Evolutionary conservation across 2,888 invertebrate species (phyloP).

Genomic region (Mycogona germanica): DNA sequence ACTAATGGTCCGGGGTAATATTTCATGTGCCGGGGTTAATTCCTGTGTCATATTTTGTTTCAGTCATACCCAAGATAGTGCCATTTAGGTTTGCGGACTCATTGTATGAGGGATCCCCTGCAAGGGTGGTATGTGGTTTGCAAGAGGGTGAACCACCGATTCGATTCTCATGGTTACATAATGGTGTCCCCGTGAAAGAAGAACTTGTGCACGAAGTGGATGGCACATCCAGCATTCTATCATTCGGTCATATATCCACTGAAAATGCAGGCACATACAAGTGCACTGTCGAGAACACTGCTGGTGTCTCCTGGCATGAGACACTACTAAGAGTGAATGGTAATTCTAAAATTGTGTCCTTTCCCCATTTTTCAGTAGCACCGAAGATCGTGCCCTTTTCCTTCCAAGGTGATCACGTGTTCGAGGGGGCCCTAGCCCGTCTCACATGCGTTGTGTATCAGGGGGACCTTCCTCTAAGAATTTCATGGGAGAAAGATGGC

Average conservation of each 20-base stretch:
- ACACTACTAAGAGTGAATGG: slow-evolving; percentile 12
- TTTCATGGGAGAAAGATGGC: slow-evolving; percentile 11
- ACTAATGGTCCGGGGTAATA: slow-evolving; percentile 25
- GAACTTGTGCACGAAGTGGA: slow-evolving; percentile 24
- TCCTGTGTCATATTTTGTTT: slow-evolving; percentile 13
- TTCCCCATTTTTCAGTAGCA: slow-evolving; percentile 48
- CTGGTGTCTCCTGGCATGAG: slow-evolving; percentile 5
- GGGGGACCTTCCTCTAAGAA: slow-evolving; percentile 15
- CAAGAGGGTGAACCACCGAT: slow-evolving; percentile 32
- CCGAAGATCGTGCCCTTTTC: slow-evolving; percentile 39
- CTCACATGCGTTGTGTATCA: slow-evolving; percentile 17
- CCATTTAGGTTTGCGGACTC: slow-evolving; percentile 40
- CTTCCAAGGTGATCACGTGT: slow-evolving; percentile 16
- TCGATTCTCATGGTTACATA: slow-evolving; percentile 54
- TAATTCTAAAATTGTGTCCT: slow-evolving; percentile 15
- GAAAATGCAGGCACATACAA: slow-evolving; percentile 32
- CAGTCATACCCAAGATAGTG: slow-evolving; percentile 55
- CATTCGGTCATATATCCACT: slow-evolving; percentile 27
- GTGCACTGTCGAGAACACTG: slow-evolving; percentile 25
- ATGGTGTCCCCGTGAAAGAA: slow-evolving; percentile 37
- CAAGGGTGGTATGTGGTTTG: slow-evolving; percentile 23
- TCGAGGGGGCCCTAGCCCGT: slow-evolving; percentile 14
- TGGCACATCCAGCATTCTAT: slow-evolving; percentile 42
- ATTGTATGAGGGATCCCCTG: slow-evolving; percentile 21
- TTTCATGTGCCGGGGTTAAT: too few species aligned